A percentile compares a stretch with the other conserved stretches of the same genome.
These are phyloP conservation scores for Drosophila neotestacea DNA, from an alignment of 2,888 invertebrate genomes.

Conservation along the genomic window DNA sequence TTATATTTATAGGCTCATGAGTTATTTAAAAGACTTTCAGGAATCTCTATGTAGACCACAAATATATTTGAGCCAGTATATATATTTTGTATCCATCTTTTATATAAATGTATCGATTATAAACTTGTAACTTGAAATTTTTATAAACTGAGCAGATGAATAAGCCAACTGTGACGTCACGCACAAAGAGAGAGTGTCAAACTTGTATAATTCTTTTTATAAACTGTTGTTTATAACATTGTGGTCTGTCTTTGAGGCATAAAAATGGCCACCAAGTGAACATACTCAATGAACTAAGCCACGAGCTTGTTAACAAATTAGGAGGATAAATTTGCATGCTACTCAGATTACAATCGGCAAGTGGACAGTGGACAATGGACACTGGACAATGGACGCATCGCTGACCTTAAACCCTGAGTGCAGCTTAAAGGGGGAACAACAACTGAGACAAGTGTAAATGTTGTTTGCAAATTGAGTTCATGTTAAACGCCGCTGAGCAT, in stretches of 20 bases:
- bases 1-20: too few relatives aligned
- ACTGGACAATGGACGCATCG: constrained; percentile 55
- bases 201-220: neutral
- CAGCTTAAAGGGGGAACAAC: constrained; percentile 26
- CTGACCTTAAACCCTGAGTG: constrained; percentile 40
- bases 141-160: neutral
- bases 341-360: constrained; percentile 73
- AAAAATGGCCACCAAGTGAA: constrained; percentile 9
- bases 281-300: constrained; percentile 27
- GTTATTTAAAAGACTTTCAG: too few relatives aligned
- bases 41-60: neutral
- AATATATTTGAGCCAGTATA: neutral
- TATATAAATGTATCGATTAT: too few relatives aligned
- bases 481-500: constrained; percentile 58
- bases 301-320: constrained; percentile 74
- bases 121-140: neutral
- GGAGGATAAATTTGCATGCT: constrained; percentile 71
- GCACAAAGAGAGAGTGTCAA: neutral
- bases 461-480: constrained; percentile 77
- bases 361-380: constrained; percentile 45
- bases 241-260: constrained; percentile 1
- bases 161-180: neutral
- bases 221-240: neutral
- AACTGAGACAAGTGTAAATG: constrained; percentile 75
- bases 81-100: neutral